Base-by-base conservation (phyloP, 2,888 invertebrate species). In the Phyllotreta cruciferae region DNA sequence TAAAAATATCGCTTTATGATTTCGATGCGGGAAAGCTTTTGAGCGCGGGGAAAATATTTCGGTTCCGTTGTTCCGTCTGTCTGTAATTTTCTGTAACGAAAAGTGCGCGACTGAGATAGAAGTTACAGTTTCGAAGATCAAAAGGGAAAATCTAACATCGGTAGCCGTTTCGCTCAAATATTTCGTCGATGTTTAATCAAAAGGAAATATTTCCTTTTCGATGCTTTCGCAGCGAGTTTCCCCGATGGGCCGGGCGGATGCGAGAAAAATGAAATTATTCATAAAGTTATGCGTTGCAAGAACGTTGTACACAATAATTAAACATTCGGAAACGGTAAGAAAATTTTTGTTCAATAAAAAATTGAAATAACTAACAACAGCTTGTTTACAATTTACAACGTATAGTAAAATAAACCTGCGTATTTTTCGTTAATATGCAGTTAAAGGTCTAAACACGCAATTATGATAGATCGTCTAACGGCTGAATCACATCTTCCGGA, bases 1-100 rank as follows among this genome's bases (percentile, higher is more conserved):
- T 69, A 69, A 71, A 72, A 71, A 71, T 71, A 71, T 71, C 69
- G 71, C 70, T 71, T 70, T 69, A 71, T 71, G 72, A 69, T 72
- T 68, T 71, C 66, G 71, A 71, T 71, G 64, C 62, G 24, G 24
- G 67, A 66, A 68, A 70, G 70, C 71, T 70, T 72, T 71, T 71
- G 73, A 68, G 24, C 24, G 24, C 24, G 4, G 24, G 67, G 69
- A 66, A 71, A 73, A 73, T 71, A 73, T 72, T 70, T 71, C 70
- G 71, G 49, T 49, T 49, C 35, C 47, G 73, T 66, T 68, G 68
- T 24, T 24, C 1, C 24, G 24, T 68, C 72, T 57, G 60, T 58
- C 58, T 70, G 72, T 71, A 71, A 71, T 71, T 70, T 73, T 69
- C 24, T 4, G 71, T n/a, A 72, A 70, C 72, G 70, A 67, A 71